A percentile compares a stretch with the other conserved stretches of the same genome.
Conservation (phyloP, 1,140 invertebrate species). For the Eumaeus atala region DNA sequence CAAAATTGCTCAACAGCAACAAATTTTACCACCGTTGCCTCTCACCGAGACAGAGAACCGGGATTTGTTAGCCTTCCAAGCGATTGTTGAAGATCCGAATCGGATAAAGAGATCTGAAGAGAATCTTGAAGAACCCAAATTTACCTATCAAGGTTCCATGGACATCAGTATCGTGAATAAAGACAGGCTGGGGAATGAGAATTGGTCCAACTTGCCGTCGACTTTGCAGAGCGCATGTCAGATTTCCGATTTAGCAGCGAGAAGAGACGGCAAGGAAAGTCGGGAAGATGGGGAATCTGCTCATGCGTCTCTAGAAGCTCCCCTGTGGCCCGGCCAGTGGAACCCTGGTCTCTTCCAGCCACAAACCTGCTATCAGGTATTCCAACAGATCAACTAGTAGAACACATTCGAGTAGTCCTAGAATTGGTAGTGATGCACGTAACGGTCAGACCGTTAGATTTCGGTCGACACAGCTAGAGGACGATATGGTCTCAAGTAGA, state of each 20-base stretch:
- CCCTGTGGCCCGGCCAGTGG: conserved; percentile 66
- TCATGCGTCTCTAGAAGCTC: conserved; percentile 32
- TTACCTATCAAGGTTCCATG: conserved; percentile 68
- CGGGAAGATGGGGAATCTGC: conserved; percentile 33
- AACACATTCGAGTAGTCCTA: conserved; percentile 29
- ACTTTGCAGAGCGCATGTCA: conserved; percentile 77
- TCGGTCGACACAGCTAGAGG: conserved; percentile 27
- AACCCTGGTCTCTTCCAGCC: conserved; percentile 62
- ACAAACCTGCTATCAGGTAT: conserved; percentile 74
- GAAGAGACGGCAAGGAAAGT: conserved; percentile 29
- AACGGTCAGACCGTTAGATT: conserved; percentile 12
- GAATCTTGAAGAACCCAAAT: conserved; percentile 49
- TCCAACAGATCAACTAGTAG: conserved; percentile 74
- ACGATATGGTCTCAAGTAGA: conserved; percentile 45
- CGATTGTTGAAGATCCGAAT: conserved; percentile 72
- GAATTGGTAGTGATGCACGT: conserved; percentile 41
- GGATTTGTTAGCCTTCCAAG: conserved; percentile 77
- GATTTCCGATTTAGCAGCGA: conserved; percentile 73
- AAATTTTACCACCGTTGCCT: conserved; percentile 77
- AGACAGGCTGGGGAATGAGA: conserved; percentile 70
- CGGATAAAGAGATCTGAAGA: conserved; percentile 56
- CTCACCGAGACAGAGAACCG: conserved; percentile 76
- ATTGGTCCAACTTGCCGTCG: conserved; percentile 75
- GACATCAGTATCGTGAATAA: conserved; percentile 71
- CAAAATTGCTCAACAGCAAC: conserved; percentile 85